Conservation (phyloP, 2,888 invertebrate species). For the Parascotia fuliginaria region DNA sequence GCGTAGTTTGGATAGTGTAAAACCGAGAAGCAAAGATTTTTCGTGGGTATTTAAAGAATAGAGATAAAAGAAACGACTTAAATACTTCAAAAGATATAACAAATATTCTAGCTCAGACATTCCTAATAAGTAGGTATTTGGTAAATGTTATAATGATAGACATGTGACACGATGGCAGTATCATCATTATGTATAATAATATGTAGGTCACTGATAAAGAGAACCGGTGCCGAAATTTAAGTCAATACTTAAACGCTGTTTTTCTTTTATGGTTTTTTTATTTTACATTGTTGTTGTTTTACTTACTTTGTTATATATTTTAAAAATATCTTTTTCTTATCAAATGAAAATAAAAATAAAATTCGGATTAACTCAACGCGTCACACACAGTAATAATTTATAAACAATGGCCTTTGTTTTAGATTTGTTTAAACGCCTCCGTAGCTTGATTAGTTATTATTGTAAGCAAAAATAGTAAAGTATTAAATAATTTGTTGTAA, state of each 20-base stretch:
- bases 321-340: background rate
- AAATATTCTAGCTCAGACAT: too few species aligned
- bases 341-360: background rate
- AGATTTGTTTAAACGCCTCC: background rate
- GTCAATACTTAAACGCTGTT: background rate
- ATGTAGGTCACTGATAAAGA: conserved; percentile 65
- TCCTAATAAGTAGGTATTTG: background rate
- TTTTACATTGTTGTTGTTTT: background rate
- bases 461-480: too few species aligned
- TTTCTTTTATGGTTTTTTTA: background rate
- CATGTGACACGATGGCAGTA: conserved; percentile 51
- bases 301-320: background rate
- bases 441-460: background rate
- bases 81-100: too few species aligned
- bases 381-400: background rate
- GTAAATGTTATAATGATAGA: conserved; percentile 48
- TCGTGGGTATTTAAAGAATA: background rate
- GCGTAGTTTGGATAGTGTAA: conserved; percentile 20
- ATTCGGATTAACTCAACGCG: background rate
- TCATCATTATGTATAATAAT: conserved; percentile 61
- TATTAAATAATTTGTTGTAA: too few species aligned
- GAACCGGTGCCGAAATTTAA: conserved; percentile 15
- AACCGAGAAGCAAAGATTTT: conserved; percentile 8
- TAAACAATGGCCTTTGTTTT: conserved; percentile 23
- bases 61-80: background rate